phyloP scores from a whole-genome alignment of 92 coral and sea anemone genomes.

The Montipora capitata region DNA sequence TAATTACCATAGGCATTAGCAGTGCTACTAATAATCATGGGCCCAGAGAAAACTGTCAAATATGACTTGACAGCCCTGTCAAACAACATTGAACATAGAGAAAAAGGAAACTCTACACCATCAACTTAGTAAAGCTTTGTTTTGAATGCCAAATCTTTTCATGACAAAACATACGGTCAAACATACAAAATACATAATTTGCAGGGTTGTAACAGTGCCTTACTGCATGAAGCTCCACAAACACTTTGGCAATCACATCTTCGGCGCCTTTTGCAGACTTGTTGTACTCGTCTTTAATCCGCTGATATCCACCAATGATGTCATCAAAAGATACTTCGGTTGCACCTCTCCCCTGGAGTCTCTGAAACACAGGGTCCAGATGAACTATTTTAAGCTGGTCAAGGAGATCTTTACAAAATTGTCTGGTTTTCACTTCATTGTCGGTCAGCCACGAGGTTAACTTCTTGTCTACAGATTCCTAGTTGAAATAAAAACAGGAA shows the following conservation, averaged over 20 bases:
- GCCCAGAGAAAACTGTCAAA: too few relatives aligned
- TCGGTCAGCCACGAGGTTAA: conserved; percentile 25
- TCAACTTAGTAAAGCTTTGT: too few relatives aligned
- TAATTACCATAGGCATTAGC: too few relatives aligned
- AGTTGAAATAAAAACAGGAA: neutral
- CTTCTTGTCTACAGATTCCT: neutral
- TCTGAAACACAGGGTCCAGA: conserved; percentile 78
- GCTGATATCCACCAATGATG: conserved; percentile 50
- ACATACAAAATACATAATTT: too few relatives aligned
- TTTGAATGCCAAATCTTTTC: too few relatives aligned
- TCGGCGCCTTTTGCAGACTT: conserved; percentile 69
- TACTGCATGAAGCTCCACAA: conserved; percentile 63
- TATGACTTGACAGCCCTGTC: too few relatives aligned
- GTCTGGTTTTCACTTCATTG: conserved; percentile 58
- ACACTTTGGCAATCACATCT: conserved; percentile 74
- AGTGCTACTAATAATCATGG: too few relatives aligned
- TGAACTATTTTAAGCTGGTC: conserved; percentile 42
- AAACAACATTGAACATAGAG: too few relatives aligned
- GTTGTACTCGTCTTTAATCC: conserved; percentile 50
- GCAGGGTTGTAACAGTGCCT: neutral
- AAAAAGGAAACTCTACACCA: too few relatives aligned
- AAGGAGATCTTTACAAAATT: conserved; percentile 67
- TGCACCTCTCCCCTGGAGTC: conserved; percentile 53
- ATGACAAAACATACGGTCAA: too few relatives aligned
- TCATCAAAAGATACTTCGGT: conserved; percentile 58